Evolutionary conservation across 2,888 invertebrate species (phyloP), one percentile per base, ranked within the genome.

Genomic region (Nemapogon koenigi): DNA sequence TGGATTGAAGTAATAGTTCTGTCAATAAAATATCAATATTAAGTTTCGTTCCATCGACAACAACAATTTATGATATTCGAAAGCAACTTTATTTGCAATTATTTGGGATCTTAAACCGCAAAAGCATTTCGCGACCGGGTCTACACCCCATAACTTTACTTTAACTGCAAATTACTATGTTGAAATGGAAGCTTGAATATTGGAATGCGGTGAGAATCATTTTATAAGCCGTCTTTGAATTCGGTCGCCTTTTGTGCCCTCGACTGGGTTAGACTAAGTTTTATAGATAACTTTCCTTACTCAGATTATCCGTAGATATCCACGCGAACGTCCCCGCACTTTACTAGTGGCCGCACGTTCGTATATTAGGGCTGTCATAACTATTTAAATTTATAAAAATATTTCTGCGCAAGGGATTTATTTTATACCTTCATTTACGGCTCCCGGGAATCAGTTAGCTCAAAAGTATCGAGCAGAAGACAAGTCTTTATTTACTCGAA

Each of bases 261-360:
- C 33, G 62, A 63, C 53, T 63, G 50, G 59, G 62, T 59, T 63
- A 58, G 63, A 59, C 48, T 57, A 53, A 57, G 56, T 60, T 62
- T 57, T 56, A 59, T 55, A 50, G 50, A 49, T 53, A 55, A 60
- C 52, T 58, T 52, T 48, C 50, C 53, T 49, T 44, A 19, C 4
- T 31, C 52, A 64, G 62, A 63, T 63, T 59, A n/a, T n/a, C n/a
- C n/a, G n/a, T n/a, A 68, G 57, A 59, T 55, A 61, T 61, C 56
- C 54, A 56, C 53, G 55, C 53, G 59, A 59, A 58, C 55, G 28
- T 4, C 28, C 11, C 17, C 16, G 33, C 33, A 33, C 17, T 33
- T 33, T 11, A 33, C 33, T 33, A 19, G 19, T n/a, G n/a, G n/a
- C n/a, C n/a, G n/a, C n/a, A 53, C 52, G 51, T 43, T 40, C 49